A percentile compares a stretch with the other conserved stretches of the same genome.
Conservation (phyloP, 53 echinoderm and acorn worm genomes). For the Luidia sarsii region DNA sequence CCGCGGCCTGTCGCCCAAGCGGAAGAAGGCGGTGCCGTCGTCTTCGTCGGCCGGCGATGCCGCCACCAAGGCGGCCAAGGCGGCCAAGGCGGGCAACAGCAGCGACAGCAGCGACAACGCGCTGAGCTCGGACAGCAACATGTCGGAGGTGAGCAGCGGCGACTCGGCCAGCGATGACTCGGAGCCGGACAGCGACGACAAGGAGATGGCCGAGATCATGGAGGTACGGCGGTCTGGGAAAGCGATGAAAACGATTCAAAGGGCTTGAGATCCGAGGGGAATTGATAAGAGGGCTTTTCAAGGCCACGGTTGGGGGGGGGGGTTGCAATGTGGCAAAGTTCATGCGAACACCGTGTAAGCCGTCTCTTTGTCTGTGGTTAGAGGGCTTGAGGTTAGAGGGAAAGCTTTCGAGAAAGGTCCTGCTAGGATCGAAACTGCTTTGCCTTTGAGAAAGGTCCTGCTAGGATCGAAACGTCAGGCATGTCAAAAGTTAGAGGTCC, state of each 20-base stretch:
- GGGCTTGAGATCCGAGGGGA: not conserved
- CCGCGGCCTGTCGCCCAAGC: conserved; percentile 35
- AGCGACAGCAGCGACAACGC: conserved; percentile 77
- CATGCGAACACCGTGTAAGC: no score
- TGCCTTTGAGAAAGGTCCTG: no score
- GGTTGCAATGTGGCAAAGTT: no score
- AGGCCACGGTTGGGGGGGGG: no score
- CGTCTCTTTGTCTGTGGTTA: no score
- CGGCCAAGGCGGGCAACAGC: no score
- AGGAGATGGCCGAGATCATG: conserved; percentile 86
- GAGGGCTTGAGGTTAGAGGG: no score
- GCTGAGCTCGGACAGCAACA: conserved; percentile 69
- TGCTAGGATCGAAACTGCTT: no score
- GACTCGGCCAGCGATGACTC: conserved; percentile 74
- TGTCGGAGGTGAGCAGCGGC: conserved; percentile 82
- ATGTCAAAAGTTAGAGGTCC: no score
- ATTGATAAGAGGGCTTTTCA: not conserved
- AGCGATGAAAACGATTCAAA: not conserved
- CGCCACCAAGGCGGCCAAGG: conserved; percentile 35
- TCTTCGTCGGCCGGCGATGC: conserved; percentile 15
- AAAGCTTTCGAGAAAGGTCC: no score
- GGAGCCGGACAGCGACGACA: conserved; percentile 89
- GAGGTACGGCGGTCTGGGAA: no score
- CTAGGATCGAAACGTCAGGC: no score
- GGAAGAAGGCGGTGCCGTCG: conserved; percentile 18